Conservation (phyloP, 2,113 vertebrate genomes). For the Pimephales promelas region DNA sequence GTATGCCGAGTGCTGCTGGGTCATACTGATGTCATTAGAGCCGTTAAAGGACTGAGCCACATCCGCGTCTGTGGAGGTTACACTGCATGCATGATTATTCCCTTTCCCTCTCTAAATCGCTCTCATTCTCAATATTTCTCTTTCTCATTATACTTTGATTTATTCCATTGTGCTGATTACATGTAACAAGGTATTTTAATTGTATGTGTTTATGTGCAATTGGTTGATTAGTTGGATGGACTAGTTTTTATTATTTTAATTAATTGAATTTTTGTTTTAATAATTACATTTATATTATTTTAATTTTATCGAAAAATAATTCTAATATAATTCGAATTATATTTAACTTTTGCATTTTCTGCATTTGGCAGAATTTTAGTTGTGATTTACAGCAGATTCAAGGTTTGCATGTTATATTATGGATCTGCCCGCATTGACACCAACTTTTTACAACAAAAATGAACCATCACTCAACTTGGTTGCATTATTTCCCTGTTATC, state of each 20-base stretch:
- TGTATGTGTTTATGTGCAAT: neutral
- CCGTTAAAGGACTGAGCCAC: no score
- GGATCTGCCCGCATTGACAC: no score
- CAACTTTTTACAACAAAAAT: no score
- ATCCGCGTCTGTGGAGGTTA: neutral
- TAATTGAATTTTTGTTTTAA: no score
- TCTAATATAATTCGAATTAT: neutral
- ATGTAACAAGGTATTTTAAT: neutral
- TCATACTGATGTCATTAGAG: slow-evolving; percentile 24
- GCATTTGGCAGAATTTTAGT: neutral
- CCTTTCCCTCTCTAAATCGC: neutral
- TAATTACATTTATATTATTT: no score
- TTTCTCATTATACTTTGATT: neutral
- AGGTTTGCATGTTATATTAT: neutral
- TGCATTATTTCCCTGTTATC: no score
- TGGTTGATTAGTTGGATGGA: neutral
- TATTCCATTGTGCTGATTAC: neutral
- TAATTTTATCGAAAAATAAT: no score
- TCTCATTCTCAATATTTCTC: neutral
- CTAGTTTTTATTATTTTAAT: neutral
- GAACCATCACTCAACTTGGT: no score
- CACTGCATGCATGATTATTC: slow-evolving; percentile 11
- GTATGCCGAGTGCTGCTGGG: neutral
- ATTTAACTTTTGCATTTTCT: neutral
- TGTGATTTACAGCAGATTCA: neutral